Percentiles rank a stretch among this genome's conserved stretches.
These are phyloP conservation scores for Rissa tridactyla DNA, from an alignment of 2,113 vertebrate genomes.

Conservation along the genomic window DNA sequence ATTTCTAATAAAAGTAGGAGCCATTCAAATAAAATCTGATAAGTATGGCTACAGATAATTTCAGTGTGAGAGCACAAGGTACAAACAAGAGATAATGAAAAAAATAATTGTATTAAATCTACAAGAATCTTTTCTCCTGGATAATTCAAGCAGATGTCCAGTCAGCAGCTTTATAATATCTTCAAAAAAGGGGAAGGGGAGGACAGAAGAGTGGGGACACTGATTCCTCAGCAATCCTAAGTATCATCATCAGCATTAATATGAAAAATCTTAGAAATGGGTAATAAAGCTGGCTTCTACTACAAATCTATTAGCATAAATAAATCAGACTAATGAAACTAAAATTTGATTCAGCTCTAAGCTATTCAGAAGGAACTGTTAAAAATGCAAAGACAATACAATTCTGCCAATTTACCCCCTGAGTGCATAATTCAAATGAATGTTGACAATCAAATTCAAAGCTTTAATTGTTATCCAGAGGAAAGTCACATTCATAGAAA, in stretches of 20 bases:
- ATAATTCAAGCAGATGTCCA: not conserved
- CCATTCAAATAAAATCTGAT: not conserved
- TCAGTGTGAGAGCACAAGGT: not conserved
- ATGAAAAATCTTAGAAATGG: not conserved
- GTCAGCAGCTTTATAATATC: not conserved
- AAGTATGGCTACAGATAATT: not conserved
- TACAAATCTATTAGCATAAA: slow-evolving; percentile 27
- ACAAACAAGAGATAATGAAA: not conserved
- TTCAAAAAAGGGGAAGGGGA: not conserved
- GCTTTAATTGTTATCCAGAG: not conserved
- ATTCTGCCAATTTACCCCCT: not conserved
- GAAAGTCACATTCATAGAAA: not conserved
- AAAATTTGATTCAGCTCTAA: slow-evolving; percentile 5
- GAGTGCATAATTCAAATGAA: not conserved
- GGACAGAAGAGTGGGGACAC: not conserved
- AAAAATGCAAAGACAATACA: not conserved
- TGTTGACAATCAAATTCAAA: slow-evolving; percentile 8
- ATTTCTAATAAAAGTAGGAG: slow-evolving; percentile 19
- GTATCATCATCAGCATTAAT: not conserved
- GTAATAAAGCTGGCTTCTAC: not conserved
- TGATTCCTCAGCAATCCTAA: not conserved
- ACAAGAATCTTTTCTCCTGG: not conserved
- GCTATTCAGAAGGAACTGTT: slow-evolving; percentile 5
- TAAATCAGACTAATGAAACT: slow-evolving; percentile 21
- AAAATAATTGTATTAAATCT: not conserved